Base-by-base conservation (phyloP, 2,888 invertebrate species). In the Ormyrus thymus region DNA sequence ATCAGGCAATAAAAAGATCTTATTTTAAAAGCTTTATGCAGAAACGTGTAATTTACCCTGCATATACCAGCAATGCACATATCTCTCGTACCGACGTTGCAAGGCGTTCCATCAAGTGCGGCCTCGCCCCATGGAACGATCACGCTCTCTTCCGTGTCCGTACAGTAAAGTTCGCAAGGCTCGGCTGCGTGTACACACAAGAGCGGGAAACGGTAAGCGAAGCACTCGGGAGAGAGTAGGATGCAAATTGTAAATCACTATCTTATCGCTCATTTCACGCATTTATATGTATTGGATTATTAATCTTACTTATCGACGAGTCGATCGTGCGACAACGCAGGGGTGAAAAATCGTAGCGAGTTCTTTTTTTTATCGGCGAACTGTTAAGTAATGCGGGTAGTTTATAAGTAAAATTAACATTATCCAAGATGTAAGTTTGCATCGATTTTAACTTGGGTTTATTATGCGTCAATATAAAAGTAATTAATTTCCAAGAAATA, bases 31-130 rank as follows among this genome's bases (percentile, higher is more conserved):
- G 45, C 6, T 29, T 15, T 55, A 46, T 13, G 15, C 59, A 10
- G 7, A 50, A 68, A 64, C 51, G 2, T 68, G 13, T 55, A 74
- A 89, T 91, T 89, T 88, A 94, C 94, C 89, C 91, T 91, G 87
- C 94, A 94, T 81, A 91, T 89, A 53, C 94, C 94, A 79, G 92
- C 91, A 82, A 94, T 92, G 86, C 94, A 94, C 91, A 94, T 92
- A 87, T 94, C 91, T 78, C 92, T 91, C 0, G 92, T 92, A 15
- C 93, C 93, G 0, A 92, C 90, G 83, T 92, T 92, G 84, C 94
- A 94, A 0, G 92, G 92, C 0, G 94, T 94, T 11, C 94, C 94
- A 86, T 94, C 94, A 61, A 91, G 91, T 1, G 92, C 93, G 29
- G 92, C 91, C 73, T 93, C 93, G 65, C 91, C 91, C 85, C 94